Evolutionary conservation across 53 echinoderm and acorn worm genomes (phyloP).

Genomic region (Echinometra lucunter): DNA sequence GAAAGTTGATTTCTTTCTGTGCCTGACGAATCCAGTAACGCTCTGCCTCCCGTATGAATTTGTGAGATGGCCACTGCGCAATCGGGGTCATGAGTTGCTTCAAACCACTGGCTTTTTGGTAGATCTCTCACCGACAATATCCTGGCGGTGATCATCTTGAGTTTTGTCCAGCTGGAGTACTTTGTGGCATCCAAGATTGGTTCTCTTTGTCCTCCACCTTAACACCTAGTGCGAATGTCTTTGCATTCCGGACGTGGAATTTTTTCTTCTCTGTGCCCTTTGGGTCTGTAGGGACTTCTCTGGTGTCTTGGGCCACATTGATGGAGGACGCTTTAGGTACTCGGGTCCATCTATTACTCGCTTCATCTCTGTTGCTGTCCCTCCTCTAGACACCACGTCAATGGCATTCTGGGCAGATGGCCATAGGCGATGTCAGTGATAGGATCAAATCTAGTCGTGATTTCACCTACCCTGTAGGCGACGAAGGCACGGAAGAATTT

Average conservation of each 20-base stretch:
- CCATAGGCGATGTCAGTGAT: conserved; percentile 25
- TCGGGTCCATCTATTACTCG: conserved; percentile 51
- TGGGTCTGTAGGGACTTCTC: conserved; percentile 17
- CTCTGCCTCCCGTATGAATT: neutral
- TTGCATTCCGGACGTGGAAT: conserved; percentile 44
- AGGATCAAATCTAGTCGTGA: conserved; percentile 33
- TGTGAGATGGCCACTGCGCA: neutral
- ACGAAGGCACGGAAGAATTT: conserved; percentile 64
- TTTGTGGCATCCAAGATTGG: conserved; percentile 9
- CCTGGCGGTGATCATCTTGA: conserved; percentile 78
- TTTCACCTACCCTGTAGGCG: conserved; percentile 29
- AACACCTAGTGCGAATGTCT: neutral
- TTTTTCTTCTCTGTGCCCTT: conserved; percentile 21
- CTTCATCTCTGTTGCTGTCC: conserved; percentile 4
- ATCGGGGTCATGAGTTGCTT: conserved; percentile 61
- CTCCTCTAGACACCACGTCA: conserved; percentile 29
- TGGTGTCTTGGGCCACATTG: conserved; percentile 62
- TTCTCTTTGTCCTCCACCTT: neutral
- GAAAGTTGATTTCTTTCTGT: neutral
- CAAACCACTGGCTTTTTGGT: conserved; percentile 51
- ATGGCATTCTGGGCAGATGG: neutral
- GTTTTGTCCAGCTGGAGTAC: conserved; percentile 79
- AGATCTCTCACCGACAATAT: conserved; percentile 75
- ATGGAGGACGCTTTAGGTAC: conserved; percentile 60
- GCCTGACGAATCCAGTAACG: neutral